Evolutionary conservation across 2,797 vertebrate genomes (phyloP), one percentile per base, ranked within the genome.

Genomic region (Apogon hyalosoma): DNA sequence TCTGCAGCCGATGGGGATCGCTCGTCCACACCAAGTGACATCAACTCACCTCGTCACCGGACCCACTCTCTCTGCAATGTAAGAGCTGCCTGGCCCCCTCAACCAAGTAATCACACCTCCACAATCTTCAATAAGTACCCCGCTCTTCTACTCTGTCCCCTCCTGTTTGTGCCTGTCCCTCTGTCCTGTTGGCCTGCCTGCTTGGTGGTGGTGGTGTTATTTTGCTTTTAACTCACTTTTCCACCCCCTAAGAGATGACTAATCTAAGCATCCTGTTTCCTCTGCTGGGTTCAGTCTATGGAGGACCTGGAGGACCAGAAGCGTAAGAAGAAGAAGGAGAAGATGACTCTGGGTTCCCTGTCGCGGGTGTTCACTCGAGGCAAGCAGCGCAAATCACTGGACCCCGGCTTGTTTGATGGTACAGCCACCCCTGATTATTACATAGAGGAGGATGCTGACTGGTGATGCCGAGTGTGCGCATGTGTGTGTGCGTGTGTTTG

Each of bases 31-130:
- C 97, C 97, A 0, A 98, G 97, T 0, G 97, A 99, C 94, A 97
- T 98, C 94, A 99, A 98, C 93, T 99, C 98, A 0, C 98, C 98
- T 1, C 95, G 96, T 63, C 98, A 99, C 84, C 93, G 98, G 95
- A 98, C 97, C 0, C 97, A 98, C 92, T 99, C 98, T 14, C 97
- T 98, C 94, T 99, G 98, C 95, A 99, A 99, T 76, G 98, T 98
- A 96, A 98, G 98, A 93, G 80, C 92, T 88, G 87, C 87, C 88
- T 85, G 88, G 78, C 89, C 84, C 83, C 87, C 84, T 54, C 70
- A 83, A 90, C 90, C 92, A 87, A 93, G 91, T 91, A 90, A 89
- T 87, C 91, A 88, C 79, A 70, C 83, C 80, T 82, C 82, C 82
- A 59, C 86, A 82, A 66, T 78, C 82, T 62, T 77, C 80, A 83